Evolutionary conservation across 2,797 vertebrate species (phyloP).

Genomic region (Macrochelys suwanniensis): DNA sequence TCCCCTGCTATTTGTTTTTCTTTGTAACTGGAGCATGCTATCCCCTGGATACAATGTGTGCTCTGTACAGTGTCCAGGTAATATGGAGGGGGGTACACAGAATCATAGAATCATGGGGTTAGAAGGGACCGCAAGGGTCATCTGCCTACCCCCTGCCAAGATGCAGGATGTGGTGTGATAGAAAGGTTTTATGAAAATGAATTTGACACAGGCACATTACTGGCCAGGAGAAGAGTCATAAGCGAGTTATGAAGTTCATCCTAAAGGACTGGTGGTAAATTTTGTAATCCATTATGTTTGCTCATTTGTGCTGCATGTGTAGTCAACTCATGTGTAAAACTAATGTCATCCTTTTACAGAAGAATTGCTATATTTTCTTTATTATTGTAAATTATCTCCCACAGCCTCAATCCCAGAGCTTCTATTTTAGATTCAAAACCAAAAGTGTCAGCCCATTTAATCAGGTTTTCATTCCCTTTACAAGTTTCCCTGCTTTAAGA

Average conservation of each 20-base stretch:
- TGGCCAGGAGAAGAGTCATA: not conserved
- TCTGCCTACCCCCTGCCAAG: not conserved
- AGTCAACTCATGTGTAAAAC: not conserved
- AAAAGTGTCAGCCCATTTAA: not conserved
- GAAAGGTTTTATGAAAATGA: not conserved
- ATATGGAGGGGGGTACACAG: not conserved
- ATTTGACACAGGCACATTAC: not conserved
- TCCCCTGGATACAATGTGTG: not conserved
- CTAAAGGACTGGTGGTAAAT: not conserved
- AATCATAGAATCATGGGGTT: not conserved
- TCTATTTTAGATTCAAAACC: not conserved
- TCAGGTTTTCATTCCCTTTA: not conserved
- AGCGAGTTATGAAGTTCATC: not conserved
- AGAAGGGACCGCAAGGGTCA: not conserved
- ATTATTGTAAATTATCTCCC: not conserved
- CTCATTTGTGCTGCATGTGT: not conserved
- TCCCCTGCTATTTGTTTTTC: not conserved
- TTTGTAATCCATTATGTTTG: not conserved
- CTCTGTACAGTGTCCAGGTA: not conserved
- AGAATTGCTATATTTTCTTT: not conserved
- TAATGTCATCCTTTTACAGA: not conserved
- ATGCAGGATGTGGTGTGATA: not conserved
- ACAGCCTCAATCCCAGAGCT: not conserved
- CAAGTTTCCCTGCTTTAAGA: not conserved
- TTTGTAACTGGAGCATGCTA: not conserved